Evolutionary conservation across 2,113 vertebrate species (phyloP), one percentile per base, ranked within the genome.

Genomic region (Gambusia affinis): DNA sequence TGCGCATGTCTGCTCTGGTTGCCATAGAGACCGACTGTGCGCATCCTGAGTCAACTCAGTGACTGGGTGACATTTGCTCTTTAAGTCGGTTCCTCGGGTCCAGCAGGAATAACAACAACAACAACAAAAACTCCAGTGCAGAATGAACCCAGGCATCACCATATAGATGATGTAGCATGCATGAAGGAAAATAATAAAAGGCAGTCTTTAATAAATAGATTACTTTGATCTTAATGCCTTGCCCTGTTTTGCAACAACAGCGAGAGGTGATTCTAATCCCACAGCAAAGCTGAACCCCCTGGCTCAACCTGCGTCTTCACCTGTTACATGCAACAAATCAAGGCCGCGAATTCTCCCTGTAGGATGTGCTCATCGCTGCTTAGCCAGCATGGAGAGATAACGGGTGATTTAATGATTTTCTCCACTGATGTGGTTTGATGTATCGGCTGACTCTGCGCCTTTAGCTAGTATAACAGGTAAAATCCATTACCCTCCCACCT

Each of bases 391-490:
- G 84, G 81, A 82, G 85, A 89, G 87, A 88, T 88, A 88, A 85
- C 79, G 61, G 84, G 74, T 90, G 87, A 87, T 91, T 90, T 91
- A 90, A 91, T 91, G 89, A 91, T 93, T 93, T 91, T 89, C 84
- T 87, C 87, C 87, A 85, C 82, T 78, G 86, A 84, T 90, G 87
- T 79, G 88, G 90, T 89, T 92, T 91, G 88, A 91, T 90, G 78
- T 90, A 90, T 91, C 75, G 92, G 86, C 83, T 91, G 89, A 91
- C 81, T 90, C 84, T 69, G 85, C 80, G 85, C 83, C 90, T 92
- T 90, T 90, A 83, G 89, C 82, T 85, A 87, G 86, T 86, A 86
- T 85, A 91, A 92, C 87, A 90, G 86, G 85, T 89, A 88, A 92
- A 92, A 90, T 79, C 87, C 87, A 93, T 91, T 90, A 89, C 81